Percentiles rank a stretch among this genome's conserved stretches.
Evolutionary conservation across 2,113 vertebrate genomes (phyloP).

Genomic region (Chaetodon auriga): DNA sequence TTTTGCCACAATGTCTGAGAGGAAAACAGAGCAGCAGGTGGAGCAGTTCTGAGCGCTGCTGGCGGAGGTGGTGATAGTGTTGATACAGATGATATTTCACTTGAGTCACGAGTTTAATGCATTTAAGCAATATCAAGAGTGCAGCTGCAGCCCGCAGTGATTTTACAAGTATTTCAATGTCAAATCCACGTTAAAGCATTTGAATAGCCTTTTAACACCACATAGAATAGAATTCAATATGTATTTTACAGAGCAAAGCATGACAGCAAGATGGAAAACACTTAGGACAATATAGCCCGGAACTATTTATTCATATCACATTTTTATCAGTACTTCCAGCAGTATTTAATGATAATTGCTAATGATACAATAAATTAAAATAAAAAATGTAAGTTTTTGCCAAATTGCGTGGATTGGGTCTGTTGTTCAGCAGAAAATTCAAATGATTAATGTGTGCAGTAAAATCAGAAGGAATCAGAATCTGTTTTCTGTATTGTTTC

Average conservation of each 20-base stretch:
- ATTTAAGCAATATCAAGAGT: neutral
- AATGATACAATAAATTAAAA: neutral
- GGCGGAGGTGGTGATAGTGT: neutral
- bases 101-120: neutral
- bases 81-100: neutral
- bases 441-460: neutral
- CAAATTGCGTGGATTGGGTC: too few species aligned
- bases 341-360: neutral
- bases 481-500: neutral
- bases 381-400: neutral
- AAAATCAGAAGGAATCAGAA: neutral
- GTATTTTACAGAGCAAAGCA: neutral
- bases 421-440: too few species aligned
- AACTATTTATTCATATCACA: neutral
- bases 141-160: neutral
- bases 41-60: neutral
- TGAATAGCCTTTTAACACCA: neutral
- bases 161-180: neutral
- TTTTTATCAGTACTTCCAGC: neutral
- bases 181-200: neutral
- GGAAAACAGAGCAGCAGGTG: neutral
- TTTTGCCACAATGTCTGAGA: neutral
- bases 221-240: neutral
- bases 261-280: neutral
- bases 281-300: neutral